Conservation (phyloP, 2,797 vertebrate genomes). For the Gallinago solitaria region DNA sequence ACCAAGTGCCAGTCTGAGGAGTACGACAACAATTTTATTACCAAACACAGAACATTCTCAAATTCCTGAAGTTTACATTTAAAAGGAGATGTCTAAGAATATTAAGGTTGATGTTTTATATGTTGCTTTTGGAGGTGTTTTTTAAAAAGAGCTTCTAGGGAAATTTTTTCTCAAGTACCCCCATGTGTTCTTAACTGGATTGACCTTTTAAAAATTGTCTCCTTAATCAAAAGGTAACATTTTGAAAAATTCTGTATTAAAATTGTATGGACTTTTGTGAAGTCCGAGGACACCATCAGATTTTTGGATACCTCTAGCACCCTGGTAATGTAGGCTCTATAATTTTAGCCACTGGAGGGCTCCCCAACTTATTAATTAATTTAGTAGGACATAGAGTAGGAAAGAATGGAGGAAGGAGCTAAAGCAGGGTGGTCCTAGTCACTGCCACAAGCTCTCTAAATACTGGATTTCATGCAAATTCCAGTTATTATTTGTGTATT, state of each 20-base stretch:
- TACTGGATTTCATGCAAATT: neutral
- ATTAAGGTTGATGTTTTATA: neutral
- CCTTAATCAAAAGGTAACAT: neutral
- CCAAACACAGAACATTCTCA: neutral
- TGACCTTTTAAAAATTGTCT: neutral
- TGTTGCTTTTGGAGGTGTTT: neutral
- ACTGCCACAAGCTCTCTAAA: neutral
- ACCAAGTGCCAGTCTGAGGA: neutral
- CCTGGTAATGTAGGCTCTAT: neutral
- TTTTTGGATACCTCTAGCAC: neutral
- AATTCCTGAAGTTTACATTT: neutral
- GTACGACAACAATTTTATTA: neutral
- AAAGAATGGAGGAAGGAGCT: neutral
- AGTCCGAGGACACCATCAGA: neutral
- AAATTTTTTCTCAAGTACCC: neutral
- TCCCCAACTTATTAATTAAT: slow-evolving; percentile 44
- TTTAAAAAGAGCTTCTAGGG: neutral
- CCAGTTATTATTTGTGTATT: neutral
- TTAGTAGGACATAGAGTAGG: neutral
- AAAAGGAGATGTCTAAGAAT: neutral
- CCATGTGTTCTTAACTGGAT: neutral
- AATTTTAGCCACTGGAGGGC: slow-evolving; percentile 58
- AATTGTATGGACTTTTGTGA: neutral
- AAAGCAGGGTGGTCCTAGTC: neutral
- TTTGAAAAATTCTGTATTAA: neutral